Percentiles rank a stretch among this genome's conserved stretches.
These are phyloP conservation scores for Murina feae DNA, from an alignment of 2,113 vertebrate species.

Conservation along the genomic window DNA sequence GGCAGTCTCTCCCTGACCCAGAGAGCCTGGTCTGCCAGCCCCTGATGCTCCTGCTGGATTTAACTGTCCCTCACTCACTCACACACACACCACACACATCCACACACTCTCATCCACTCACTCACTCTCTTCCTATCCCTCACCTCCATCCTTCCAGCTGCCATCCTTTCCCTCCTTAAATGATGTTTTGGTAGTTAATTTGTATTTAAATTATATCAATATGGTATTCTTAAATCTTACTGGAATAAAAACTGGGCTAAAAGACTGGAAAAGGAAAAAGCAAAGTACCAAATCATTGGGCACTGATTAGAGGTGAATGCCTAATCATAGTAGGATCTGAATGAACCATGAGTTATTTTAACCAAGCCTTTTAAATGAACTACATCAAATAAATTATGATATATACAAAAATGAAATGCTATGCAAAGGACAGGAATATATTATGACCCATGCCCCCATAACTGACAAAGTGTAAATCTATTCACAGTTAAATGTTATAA, in stretches of 20 bases:
- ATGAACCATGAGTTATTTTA: neutral
- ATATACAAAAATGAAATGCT: neutral
- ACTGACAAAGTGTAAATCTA: neutral
- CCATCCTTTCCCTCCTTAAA: too few relatives aligned
- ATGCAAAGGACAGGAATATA: neutral
- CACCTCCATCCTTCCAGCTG: too few relatives aligned
- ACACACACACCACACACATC: too few relatives aligned
- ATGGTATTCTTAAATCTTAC: neutral
- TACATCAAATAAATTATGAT: neutral
- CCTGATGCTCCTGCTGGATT: too few relatives aligned
- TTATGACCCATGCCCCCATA: neutral
- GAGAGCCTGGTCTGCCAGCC: too few relatives aligned
- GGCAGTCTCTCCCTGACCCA: too few relatives aligned
- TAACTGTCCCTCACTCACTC: too few relatives aligned
- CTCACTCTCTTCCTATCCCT: too few relatives aligned
- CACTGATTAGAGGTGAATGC: neutral
- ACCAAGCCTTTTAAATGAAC: neutral
- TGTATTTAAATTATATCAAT: neutral
- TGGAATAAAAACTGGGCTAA: neutral
- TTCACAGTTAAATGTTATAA: neutral
- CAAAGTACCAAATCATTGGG: neutral
- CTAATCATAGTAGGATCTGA: neutral
- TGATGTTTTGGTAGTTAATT: slow-evolving; percentile 3
- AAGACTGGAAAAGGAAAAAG: neutral
- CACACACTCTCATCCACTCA: too few relatives aligned